Percentiles rank a stretch among this genome's conserved stretches.
phyloP scores from a whole-genome alignment of 1,140 invertebrate species.

The Trichonephila inaurata region DNA sequence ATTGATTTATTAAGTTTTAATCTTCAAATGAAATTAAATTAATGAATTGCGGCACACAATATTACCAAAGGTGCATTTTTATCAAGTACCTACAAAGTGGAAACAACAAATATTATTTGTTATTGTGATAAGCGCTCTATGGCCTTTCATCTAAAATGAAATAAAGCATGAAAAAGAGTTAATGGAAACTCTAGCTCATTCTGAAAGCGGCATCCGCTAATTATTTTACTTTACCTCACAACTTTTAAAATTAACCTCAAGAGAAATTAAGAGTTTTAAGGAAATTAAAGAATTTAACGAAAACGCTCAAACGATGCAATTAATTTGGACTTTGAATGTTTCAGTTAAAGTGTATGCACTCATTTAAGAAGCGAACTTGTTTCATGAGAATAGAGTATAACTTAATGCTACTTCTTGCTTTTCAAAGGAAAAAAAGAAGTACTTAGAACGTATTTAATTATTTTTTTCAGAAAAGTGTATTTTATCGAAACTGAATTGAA shows the following conservation, averaged over 20 bases:
- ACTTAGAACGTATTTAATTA: not conserved
- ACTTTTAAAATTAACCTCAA: slow-evolving; percentile 43
- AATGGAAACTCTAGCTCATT: slow-evolving; percentile 20
- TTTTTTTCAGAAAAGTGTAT: slow-evolving; percentile 2
- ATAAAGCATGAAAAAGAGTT: slow-evolving; percentile 13
- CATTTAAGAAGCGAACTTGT: not conserved
- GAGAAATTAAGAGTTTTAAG: slow-evolving; percentile 53
- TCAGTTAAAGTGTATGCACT: not conserved
- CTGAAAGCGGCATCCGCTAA: slow-evolving; percentile 2
- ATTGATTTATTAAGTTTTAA: not conserved
- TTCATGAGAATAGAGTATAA: not conserved
- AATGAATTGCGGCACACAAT: not conserved
- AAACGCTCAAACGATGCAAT: slow-evolving; percentile 38
- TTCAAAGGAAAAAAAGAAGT: not conserved
- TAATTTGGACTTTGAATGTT: slow-evolving; percentile 40
- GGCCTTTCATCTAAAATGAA: not conserved
- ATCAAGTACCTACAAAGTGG: not conserved
- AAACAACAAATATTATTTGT: not conserved
- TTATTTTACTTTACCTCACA: slow-evolving; percentile 24
- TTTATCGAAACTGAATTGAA: not conserved
- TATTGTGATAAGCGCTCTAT: not conserved
- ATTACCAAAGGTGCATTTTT: not conserved
- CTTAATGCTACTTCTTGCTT: not conserved
- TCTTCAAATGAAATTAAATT: not conserved
- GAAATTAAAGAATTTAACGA: slow-evolving; percentile 18